Conservation (phyloP, 2,797 vertebrate species). For the Trachurus trachurus region DNA sequence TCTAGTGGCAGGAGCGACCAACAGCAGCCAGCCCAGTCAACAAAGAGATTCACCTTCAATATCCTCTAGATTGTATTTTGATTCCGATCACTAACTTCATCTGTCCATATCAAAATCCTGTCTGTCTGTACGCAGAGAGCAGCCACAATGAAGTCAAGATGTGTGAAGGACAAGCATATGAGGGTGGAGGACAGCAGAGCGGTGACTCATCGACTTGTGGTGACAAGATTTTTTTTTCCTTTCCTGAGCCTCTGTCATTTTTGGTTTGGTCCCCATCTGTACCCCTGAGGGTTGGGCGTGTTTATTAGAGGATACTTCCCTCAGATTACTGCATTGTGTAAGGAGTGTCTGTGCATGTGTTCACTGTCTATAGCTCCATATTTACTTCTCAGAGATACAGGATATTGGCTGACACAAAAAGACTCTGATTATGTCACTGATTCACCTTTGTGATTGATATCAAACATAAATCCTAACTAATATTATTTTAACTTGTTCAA, state of each 20-base stretch:
- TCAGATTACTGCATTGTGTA: conserved; percentile 34
- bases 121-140: conserved; percentile 74
- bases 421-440: neutral
- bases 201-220: conserved; percentile 75
- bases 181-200: conserved; percentile 51
- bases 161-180: conserved; percentile 46
- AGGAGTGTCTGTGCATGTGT: conserved; percentile 39
- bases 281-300: conserved; percentile 36
- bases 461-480: neutral
- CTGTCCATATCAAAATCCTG: conserved; percentile 2
- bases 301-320: conserved; percentile 35
- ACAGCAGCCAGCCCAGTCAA: conserved; percentile 8
- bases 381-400: conserved; percentile 10
- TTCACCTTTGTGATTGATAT: conserved; percentile 3
- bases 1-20: conserved; percentile 60
- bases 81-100: conserved; percentile 34
- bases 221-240: conserved; percentile 41
- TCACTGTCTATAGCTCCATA: conserved; percentile 11
- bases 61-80: conserved; percentile 10
- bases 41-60: conserved; percentile 4
- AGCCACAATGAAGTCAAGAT: conserved; percentile 74
- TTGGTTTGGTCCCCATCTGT: conserved; percentile 50
- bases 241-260: conserved; percentile 34
- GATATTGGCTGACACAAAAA: conserved; percentile 12
- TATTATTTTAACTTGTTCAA: neutral